These are phyloP conservation scores for Anthoscopus minutus DNA, from an alignment of 2,113 vertebrate genomes.

Conservation along the genomic window DNA sequence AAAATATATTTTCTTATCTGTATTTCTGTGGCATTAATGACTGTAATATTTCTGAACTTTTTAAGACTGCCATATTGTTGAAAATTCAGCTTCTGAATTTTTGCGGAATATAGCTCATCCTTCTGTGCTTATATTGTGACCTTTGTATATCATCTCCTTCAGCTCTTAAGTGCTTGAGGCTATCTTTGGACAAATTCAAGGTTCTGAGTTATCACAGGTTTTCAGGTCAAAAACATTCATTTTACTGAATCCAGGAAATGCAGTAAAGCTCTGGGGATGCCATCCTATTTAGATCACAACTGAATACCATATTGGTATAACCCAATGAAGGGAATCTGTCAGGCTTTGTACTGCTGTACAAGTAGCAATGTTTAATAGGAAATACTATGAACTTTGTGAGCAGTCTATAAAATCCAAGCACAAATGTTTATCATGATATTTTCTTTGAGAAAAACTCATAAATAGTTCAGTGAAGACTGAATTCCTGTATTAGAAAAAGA, in stretches of 20 bases:
- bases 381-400: neutral
- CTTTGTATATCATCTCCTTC: neutral
- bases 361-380: neutral
- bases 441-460: neutral
- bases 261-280: neutral
- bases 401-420: neutral
- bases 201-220: neutral
- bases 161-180: neutral
- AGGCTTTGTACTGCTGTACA: neutral
- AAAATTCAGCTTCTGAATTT: neutral
- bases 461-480: neutral
- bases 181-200: neutral
- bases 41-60: neutral
- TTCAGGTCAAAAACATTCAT: neutral
- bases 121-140: neutral
- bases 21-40: neutral
- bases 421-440: neutral
- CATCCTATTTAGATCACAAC: neutral
- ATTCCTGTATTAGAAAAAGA: neutral
- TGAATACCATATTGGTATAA: neutral
- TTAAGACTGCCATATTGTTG: neutral
- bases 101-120: neutral
- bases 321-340: neutral
- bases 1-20: neutral
- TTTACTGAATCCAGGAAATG: neutral